Evolutionary conservation across 2,888 invertebrate species (phyloP).

Genomic region (Unio pictorum): DNA sequence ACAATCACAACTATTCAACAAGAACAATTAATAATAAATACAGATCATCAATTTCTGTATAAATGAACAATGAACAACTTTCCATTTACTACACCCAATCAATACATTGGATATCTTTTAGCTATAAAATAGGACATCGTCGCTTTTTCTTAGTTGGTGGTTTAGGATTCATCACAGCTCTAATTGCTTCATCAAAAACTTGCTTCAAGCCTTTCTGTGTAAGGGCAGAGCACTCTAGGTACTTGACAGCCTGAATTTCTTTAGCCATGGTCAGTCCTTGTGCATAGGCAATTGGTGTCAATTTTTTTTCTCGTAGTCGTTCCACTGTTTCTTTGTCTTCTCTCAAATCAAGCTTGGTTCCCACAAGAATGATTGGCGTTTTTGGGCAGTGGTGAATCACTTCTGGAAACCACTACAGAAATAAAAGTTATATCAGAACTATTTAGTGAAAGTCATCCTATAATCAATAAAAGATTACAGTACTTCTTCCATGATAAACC

Average conservation of each 20-base stretch:
- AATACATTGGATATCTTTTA: too few species aligned
- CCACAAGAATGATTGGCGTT: conserved; percentile 97
- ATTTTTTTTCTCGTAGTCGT: conserved; percentile 93
- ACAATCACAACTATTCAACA: too few species aligned
- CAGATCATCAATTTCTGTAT: too few species aligned
- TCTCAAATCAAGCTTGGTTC: conserved; percentile 96
- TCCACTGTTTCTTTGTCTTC: conserved; percentile 97
- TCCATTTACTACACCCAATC: too few species aligned
- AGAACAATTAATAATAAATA: too few species aligned
- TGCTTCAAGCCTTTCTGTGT: conserved; percentile 98
- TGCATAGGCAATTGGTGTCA: conserved; percentile 96
- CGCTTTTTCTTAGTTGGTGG: conserved; percentile 88
- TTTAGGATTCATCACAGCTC: conserved; percentile 92
- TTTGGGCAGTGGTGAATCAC: conserved; percentile 99
- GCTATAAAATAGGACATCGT: conserved; percentile 6
- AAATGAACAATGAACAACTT: too few species aligned
- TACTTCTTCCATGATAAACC: too few species aligned
- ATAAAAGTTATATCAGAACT: not conserved
- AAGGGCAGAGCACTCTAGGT: conserved; percentile 96
- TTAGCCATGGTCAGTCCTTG: conserved; percentile 82
- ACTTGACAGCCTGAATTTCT: conserved; percentile 85
- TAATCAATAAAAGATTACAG: too few species aligned
- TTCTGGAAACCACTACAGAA: conserved; percentile 95
- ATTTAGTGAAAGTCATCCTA: too few species aligned
- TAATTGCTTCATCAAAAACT: conserved; percentile 99